phyloP scores from a whole-genome alignment of 2,113 vertebrate species.

The Campylomormyrus tamandua region DNA sequence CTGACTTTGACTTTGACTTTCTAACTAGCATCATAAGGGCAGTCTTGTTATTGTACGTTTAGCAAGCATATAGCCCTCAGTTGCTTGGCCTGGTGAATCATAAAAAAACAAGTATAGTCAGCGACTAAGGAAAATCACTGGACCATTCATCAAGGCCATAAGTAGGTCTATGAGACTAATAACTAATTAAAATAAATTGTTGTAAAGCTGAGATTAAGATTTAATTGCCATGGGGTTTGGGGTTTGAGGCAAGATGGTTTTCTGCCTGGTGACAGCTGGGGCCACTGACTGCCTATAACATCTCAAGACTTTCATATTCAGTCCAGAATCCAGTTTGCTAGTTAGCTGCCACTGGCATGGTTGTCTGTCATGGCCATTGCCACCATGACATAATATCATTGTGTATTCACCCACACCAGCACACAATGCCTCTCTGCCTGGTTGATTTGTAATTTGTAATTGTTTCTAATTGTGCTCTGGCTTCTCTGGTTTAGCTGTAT shows the following conservation, averaged over 20 bases:
- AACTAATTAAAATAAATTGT: constrained; percentile 16
- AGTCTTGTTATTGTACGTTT: background rate
- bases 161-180: constrained; percentile 24
- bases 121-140: background rate
- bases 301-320: background rate
- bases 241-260: constrained; percentile 11
- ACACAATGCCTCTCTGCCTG: background rate
- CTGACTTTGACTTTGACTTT: too few relatives aligned
- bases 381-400: background rate
- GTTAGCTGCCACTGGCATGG: background rate
- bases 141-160: constrained; percentile 10
- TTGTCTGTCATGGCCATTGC: background rate
- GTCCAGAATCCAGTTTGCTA: background rate
- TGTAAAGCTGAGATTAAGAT: constrained; percentile 21
- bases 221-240: constrained; percentile 4
- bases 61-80: background rate
- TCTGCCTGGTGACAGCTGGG: constrained; percentile 24
- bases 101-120: background rate
- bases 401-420: background rate
- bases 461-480: background rate
- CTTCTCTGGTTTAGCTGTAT: background rate
- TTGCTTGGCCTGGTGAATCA: background rate
- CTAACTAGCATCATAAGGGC: background rate
- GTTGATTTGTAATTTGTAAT: background rate
- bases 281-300: background rate